Evolutionary conservation across 2,797 vertebrate species (phyloP).

Genomic region (Sebastes taczanowskii): DNA sequence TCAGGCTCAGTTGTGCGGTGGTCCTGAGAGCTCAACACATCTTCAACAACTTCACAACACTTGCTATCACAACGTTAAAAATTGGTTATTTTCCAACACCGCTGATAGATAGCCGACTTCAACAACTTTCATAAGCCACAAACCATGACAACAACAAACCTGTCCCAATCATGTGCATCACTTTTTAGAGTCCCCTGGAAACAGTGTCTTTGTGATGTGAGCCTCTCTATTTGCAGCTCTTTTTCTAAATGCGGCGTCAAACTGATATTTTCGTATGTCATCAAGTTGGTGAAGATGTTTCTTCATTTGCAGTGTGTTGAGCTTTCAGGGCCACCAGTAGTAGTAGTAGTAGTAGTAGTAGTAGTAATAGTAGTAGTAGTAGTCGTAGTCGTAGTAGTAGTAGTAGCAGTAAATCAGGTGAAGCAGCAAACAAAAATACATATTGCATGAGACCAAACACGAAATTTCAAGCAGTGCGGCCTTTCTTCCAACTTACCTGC

Average conservation of each 20-base stretch:
- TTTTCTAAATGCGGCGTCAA: not conserved
- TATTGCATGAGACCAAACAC: not conserved
- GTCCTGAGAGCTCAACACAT: too few relatives aligned
- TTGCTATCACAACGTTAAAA: too few relatives aligned
- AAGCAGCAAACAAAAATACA: not conserved
- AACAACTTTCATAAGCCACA: too few relatives aligned
- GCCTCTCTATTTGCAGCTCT: not conserved
- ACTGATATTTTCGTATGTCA: not conserved
- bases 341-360: not conserved
- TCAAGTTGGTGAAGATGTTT: not conserved
- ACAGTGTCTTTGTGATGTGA: too few relatives aligned
- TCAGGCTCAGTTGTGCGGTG: too few relatives aligned
- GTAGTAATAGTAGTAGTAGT: accelerated
- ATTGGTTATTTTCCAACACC: too few relatives aligned
- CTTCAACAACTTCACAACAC: too few relatives aligned
- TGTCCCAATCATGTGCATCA: too few relatives aligned
- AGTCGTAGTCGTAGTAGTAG: too few relatives aligned
- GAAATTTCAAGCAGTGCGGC: not conserved
- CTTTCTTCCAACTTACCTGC: not conserved
- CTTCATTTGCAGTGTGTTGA: not conserved
- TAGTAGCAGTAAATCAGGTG: not conserved
- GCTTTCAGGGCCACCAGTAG: not conserved
- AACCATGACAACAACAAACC: too few relatives aligned
- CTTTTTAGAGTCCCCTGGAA: too few relatives aligned
- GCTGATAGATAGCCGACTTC: too few relatives aligned